phyloP scores from a whole-genome alignment of 2,888 invertebrate genomes.

The Hoplodrina ambigua region DNA sequence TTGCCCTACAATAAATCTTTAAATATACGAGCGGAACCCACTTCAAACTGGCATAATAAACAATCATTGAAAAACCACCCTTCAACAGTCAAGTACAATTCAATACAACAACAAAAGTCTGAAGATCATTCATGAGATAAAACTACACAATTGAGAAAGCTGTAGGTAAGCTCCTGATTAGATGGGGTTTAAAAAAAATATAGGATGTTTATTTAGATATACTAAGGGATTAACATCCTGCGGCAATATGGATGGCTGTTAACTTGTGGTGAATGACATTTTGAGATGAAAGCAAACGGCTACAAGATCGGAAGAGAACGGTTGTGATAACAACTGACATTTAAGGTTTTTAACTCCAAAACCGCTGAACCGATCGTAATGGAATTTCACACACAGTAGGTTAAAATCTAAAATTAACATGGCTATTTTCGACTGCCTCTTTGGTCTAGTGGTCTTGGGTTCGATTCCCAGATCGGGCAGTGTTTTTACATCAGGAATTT shows the following conservation, averaged over 20 bases:
- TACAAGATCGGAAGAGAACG: too few relatives aligned
- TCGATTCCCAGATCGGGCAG: too few relatives aligned
- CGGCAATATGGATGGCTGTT: constrained; percentile 3
- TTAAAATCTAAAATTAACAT: too few relatives aligned
- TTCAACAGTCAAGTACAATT: constrained; percentile 50
- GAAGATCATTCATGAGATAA: constrained; percentile 49
- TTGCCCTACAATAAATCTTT: not conserved
- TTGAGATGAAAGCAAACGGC: too few relatives aligned
- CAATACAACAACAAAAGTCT: constrained; percentile 30
- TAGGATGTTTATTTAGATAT: constrained; percentile 49
- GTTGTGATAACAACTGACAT: too few relatives aligned
- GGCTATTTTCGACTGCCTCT: too few relatives aligned
- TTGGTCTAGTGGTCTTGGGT: too few relatives aligned
- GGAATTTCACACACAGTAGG: too few relatives aligned
- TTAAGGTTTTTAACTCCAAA: too few relatives aligned
- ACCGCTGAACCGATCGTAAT: too few relatives aligned
- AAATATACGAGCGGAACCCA: constrained; percentile 38
- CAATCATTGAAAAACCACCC: constrained; percentile 27
- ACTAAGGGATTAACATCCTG: constrained; percentile 38
- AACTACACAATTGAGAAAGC: constrained; percentile 25
- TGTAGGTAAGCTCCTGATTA: constrained; percentile 13
- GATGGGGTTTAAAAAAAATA: constrained; percentile 21
- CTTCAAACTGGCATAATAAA: not conserved
- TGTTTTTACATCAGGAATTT: too few relatives aligned
- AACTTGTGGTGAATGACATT: constrained; percentile 33